These are phyloP conservation scores for Columba guinea DNA, from an alignment of 2,797 vertebrate genomes.

Conservation along the genomic window DNA sequence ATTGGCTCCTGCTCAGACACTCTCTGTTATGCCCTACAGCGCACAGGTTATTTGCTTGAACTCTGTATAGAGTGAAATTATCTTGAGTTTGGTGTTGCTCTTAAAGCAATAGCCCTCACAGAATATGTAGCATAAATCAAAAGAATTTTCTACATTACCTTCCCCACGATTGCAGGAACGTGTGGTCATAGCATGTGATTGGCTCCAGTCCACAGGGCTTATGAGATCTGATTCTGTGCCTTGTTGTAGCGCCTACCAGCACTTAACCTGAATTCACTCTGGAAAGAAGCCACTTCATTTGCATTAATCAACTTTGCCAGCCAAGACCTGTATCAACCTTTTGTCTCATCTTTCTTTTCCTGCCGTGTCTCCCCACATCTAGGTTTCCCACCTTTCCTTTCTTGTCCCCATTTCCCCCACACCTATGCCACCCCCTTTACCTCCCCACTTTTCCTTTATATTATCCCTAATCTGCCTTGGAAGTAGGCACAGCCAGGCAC, in stretches of 20 bases:
- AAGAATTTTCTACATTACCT: not conserved
- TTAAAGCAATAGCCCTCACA: not conserved
- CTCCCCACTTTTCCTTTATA: not conserved
- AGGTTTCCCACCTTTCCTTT: not conserved
- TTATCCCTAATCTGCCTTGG: not conserved
- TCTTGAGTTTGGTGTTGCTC: not conserved
- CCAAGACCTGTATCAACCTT: not conserved
- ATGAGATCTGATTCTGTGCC: not conserved
- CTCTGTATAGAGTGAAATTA: not conserved
- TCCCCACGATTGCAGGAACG: not conserved
- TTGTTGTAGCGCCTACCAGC: not conserved
- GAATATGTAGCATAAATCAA: not conserved
- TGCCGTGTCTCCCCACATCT: not conserved
- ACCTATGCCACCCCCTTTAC: accelerated
- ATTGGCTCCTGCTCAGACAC: not conserved
- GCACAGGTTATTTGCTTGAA: not conserved
- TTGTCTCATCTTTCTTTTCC: not conserved
- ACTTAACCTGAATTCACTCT: not conserved
- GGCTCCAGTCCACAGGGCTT: not conserved
- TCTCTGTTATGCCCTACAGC: not conserved
- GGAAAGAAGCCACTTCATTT: not conserved
- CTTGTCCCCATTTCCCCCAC: not conserved
- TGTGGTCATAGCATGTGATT: not conserved
- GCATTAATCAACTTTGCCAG: not conserved
- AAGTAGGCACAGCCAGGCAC: not conserved